Evolutionary conservation across 2,888 invertebrate genomes (phyloP), one percentile per base, ranked within the genome.

Genomic region (Operophtera brumata): DNA sequence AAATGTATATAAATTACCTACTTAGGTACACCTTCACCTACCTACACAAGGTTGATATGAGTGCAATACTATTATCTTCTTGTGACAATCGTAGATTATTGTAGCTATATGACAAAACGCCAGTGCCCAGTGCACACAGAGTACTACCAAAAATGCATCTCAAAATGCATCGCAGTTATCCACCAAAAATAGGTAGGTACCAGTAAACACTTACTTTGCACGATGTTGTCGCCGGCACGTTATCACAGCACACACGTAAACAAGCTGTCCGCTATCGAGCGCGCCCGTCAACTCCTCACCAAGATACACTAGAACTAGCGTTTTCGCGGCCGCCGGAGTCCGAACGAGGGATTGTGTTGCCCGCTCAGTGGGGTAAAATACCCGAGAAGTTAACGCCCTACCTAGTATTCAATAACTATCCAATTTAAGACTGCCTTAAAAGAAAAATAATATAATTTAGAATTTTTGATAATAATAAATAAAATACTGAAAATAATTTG

Each of bases 191-290:
- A 25, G n/a, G 14, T 13, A 48, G 9, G 2, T n/a, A n/a, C n/a
- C n/a, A n/a, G n/a, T 37, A 13, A 3, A 4, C 47, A 56, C 75
- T 71, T 67, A 77, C 77, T 69, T 70, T 57, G 68, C 65, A 69
- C 63, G 61, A 63, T 61, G 58, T 65, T 69, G 67, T 69, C 65
- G 67, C 70, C 71, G 65, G 69, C 67, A 76, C 74, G 75, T 78
- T 86, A 84, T 85, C 87, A 86, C 84, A 75, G 65, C 66, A 66
- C 73, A 66, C 75, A 76, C 61, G 74, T 78, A 78, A 78, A 81
- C 79, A 82, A 77, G 47, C 55, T 43, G 51, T 48, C 43, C 56
- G 54, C 52, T 56, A 52, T 59, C 65, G 64, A 66, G 58, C 60
- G 59, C 20, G 30, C 7, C 30, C 69, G 52, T 67, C 50, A 12